A percentile compares a stretch with the other conserved stretches of the same genome.
These are phyloP conservation scores for Serrognathus titanus DNA, from an alignment of 2,888 invertebrate genomes.

Conservation along the genomic window DNA sequence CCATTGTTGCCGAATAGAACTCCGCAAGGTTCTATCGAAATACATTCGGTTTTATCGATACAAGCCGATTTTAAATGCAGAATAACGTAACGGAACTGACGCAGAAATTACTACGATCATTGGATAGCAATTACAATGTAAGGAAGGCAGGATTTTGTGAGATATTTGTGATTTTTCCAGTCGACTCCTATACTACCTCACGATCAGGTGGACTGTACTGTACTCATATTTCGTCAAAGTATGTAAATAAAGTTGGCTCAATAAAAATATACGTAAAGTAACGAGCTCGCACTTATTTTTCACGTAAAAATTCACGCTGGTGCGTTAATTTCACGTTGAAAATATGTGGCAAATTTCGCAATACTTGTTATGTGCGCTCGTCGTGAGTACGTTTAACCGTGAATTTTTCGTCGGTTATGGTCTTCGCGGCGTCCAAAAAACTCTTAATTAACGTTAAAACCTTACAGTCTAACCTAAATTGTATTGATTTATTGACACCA, in stretches of 20 bases:
- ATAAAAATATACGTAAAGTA: no score
- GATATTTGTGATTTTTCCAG: constrained; percentile 35
- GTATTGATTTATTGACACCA: constrained; percentile 11
- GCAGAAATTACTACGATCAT: constrained; percentile 92
- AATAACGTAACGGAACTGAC: constrained; percentile 86
- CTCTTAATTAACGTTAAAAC: no score
- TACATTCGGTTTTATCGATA: constrained; percentile 50
- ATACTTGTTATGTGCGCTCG: constrained; percentile 6
- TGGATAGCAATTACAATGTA: constrained; percentile 98
- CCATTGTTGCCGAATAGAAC: constrained; percentile 51
- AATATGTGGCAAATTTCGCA: constrained; percentile 11
- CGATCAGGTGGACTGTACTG: constrained; percentile 44
- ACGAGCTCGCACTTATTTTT: background rate
- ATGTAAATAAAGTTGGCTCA: constrained; percentile 28
- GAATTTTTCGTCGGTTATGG: no score
- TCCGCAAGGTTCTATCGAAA: constrained; percentile 48
- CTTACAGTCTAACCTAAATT: constrained; percentile 9
- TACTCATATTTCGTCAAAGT: constrained; percentile 32
- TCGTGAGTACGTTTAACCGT: no score
- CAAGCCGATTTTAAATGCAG: constrained; percentile 68
- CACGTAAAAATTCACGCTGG: background rate
- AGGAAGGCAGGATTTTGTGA: constrained; percentile 54
- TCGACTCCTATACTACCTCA: constrained; percentile 19
- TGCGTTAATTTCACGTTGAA: background rate
- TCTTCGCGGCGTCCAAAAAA: no score